Evolutionary conservation across 30 jellyfish, hydroid and myxozoan genomes (phyloP).

Genomic region (Cassiopea andromeda): DNA sequence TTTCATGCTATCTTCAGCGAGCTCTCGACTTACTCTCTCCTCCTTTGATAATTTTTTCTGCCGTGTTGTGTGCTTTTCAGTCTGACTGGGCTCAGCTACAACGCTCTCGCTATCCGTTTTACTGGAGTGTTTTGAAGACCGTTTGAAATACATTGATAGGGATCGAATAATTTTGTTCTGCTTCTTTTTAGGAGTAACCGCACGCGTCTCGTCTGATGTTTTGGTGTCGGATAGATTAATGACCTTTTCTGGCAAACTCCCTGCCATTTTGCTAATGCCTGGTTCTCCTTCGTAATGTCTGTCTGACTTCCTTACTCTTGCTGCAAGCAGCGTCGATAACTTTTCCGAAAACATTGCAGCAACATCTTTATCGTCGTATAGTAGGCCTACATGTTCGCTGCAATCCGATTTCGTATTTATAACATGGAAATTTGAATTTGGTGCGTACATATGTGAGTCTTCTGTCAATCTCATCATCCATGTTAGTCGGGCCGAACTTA

Average conservation of each 20-base stretch:
- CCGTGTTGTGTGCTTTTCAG: background rate
- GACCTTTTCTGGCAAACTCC: background rate
- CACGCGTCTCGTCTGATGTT: background rate
- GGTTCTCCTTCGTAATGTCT: background rate
- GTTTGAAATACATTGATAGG: conserved; percentile 34
- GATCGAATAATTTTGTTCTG: conserved; percentile 54
- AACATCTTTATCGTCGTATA: conserved; percentile 72
- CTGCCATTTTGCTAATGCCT: background rate
- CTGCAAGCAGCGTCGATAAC: conserved; percentile 2
- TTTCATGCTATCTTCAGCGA: background rate
- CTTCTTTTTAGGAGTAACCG: conserved; percentile 14
- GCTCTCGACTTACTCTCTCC: background rate
- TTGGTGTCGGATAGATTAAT: background rate
- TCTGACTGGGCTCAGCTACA: background rate
- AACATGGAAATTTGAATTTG: conserved; percentile 71
- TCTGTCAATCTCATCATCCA: conserved; percentile 78
- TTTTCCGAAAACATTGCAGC: conserved; percentile 66
- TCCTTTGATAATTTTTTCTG: background rate
- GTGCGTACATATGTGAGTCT: conserved; percentile 64
- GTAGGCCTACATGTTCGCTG: conserved; percentile 82
- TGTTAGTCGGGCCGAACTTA: conserved; percentile 33
- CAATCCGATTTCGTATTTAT: conserved; percentile 59
- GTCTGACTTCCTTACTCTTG: background rate
- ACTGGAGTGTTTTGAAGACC: conserved; percentile 4
- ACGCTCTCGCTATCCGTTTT: background rate